Base-by-base conservation (phyloP, 2,888 invertebrate species). In the Tetropium fuscum region DNA sequence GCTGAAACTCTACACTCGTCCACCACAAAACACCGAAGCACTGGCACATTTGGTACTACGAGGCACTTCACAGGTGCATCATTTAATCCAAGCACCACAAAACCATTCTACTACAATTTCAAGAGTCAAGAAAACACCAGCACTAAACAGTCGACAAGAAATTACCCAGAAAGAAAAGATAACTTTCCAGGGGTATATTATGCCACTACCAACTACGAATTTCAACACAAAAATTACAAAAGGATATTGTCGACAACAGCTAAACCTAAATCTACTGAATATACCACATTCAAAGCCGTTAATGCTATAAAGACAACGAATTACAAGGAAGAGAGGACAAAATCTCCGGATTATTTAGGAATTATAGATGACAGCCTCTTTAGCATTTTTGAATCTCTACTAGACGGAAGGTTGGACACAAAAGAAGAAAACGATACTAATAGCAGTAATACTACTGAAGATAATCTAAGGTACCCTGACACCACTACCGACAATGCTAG, bases 21-120 rank as follows among this genome's bases (percentile, higher is more conserved):
- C 1, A 64, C 66, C 2, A 66, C 71, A 18, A 65, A 56, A 4
- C 74, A 74, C 48, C 59, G 77, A 43, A 70, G 65, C 19, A 68
- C 72, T 2, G 72, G 68, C n/a, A 71, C 70, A n/a, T 71, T 67
- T 25, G 77, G 76, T 19, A 78, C 78, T 0, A 78, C 78, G 0
- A 73, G 78, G 15, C 76, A 77, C 58, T 75, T 76, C 51, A 59
- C 69, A 22, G 72, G 71, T 3, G 54, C 53, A 43, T 54, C 58
- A 8, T 63, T 69, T 18, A 68, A 71, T 53, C 66, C 72, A 13
- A 77, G 74, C 44, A 75, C 76, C 7, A 56, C 57, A 10, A 72
- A 64, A 40, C 74, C 75, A 1, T 68, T 62, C 47, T 66, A 69
- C 16, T 40, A 51, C 11, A 51, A 40, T 18, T 51, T 40, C 5